Base-by-base conservation (phyloP, 2,113 vertebrate genomes). In the Lophochroa leadbeateri region DNA sequence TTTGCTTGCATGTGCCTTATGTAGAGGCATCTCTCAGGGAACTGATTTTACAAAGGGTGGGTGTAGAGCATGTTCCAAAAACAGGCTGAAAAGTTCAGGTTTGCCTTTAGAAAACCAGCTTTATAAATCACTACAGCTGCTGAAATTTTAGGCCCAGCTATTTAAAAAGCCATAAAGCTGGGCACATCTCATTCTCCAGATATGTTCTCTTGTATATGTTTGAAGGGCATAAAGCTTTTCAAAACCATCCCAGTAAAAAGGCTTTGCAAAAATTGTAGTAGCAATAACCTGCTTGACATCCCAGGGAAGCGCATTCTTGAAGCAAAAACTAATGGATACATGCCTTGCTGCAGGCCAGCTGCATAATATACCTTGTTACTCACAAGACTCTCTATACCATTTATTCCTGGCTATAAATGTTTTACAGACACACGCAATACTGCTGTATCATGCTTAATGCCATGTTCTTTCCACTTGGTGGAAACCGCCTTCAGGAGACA, bases 191-290 rank as follows among this genome's bases (percentile, higher is more conserved):
- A 0, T 79, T 47, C 35, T 76, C 35, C 24, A 63, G 46, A 28
- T 49, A 0, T 3, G 2, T 37, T 58, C 44, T 46, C 37, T 81
- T 2, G 0, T 13, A 3, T 31, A 4, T 25, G 13, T 81, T 61
- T 77, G 60, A 67, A 86, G 46, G 28, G 9, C 4, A 0, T 50
- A 44, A 84, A 78, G 37, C 35, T 82, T 28, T 71, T 94, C 55
- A 67, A 82, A 93, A 70, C 37, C n/a, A 75, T 49, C 65, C 33
- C 28, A 78, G 3, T 53, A 39, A 75, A 74, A 95, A 95, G 35
- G 2, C 57, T 83, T 37, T 61, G 27, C 41, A 58, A 37, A 77
- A 82, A 21, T 1, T 12, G 17, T n/a, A 41, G 18, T 31, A 28
- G 44, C 68, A 44, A 0, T 37, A 41, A 39, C 28, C 14, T 52